Percentiles rank a stretch among this genome's conserved stretches.
phyloP scores from a whole-genome alignment of 2,888 invertebrate genomes.

The Melangyna quadrimaculata region DNA sequence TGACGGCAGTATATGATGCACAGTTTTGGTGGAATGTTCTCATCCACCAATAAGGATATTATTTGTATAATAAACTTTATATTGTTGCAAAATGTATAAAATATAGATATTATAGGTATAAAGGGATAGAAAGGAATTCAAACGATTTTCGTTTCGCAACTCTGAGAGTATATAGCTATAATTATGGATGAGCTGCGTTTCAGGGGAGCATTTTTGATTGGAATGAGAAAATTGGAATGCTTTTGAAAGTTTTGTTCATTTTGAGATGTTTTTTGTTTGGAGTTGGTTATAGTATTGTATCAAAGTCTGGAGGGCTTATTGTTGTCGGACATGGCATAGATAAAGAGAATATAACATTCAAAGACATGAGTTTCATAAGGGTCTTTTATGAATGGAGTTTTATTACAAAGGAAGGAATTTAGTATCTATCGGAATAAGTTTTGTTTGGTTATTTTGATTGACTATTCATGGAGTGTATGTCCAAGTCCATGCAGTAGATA shows the following conservation, averaged over 20 bases:
- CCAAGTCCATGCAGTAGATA: too few relatives aligned
- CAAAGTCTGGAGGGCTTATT: not conserved
- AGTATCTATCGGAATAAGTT: too few relatives aligned
- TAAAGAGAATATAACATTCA: not conserved
- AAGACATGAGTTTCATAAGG: not conserved
- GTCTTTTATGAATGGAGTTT: not conserved
- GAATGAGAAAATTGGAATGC: not conserved
- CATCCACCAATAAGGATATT: conserved; percentile 1
- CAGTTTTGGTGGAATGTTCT: conserved; percentile 17
- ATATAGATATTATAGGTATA: conserved; percentile 5
- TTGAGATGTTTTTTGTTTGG: not conserved
- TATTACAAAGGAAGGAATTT: too few relatives aligned
- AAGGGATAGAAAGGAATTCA: not conserved
- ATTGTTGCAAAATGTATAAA: conserved; percentile 19
- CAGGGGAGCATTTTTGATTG: not conserved
- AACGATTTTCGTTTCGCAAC: not conserved
- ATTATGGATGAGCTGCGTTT: not conserved
- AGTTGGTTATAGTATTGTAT: not conserved
- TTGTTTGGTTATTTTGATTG: too few relatives aligned
- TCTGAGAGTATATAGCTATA: not conserved
- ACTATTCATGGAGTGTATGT: too few relatives aligned
- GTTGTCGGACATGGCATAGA: not conserved
- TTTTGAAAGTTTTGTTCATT: not conserved
- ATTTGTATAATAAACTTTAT: conserved; percentile 12
- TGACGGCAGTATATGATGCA: conserved; percentile 14